Evolutionary conservation across 2,797 vertebrate species (phyloP).

Genomic region (Alectoris magna): DNA sequence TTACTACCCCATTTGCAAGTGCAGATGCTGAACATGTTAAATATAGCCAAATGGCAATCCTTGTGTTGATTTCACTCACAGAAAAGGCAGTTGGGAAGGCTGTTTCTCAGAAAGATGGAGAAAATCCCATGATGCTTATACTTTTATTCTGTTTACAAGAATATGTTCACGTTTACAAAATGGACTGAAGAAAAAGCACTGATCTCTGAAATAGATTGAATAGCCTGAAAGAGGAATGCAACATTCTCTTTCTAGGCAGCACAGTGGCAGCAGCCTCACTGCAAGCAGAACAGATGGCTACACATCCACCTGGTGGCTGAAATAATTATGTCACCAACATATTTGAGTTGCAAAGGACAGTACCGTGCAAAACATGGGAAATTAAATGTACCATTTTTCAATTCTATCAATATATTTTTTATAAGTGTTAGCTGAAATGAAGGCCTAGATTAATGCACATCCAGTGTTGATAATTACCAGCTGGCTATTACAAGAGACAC

Average conservation of each 20-base stretch:
- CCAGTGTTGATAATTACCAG: neutral
- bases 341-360: neutral
- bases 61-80: neutral
- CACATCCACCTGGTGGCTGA: neutral
- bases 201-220: neutral
- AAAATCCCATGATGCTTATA: neutral
- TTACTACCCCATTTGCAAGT: neutral
- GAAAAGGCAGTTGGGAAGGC: neutral
- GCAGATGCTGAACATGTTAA: neutral
- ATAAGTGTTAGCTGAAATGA: neutral
- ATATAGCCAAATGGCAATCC: neutral
- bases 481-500: neutral
- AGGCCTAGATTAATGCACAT: neutral
- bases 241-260: neutral
- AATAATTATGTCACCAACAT: neutral
- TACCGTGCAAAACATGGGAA: neutral
- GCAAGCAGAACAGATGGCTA: neutral
- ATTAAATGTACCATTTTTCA: neutral
- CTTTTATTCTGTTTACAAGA: neutral
- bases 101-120: neutral
- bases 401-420: neutral
- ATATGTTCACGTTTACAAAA: neutral
- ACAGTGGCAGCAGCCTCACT: neutral
- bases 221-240: neutral
- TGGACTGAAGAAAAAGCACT: neutral